A percentile compares a stretch with the other conserved stretches of the same genome.
Evolutionary conservation across 2,113 vertebrate genomes (phyloP).

Genomic region (Takifugu flavidus): DNA sequence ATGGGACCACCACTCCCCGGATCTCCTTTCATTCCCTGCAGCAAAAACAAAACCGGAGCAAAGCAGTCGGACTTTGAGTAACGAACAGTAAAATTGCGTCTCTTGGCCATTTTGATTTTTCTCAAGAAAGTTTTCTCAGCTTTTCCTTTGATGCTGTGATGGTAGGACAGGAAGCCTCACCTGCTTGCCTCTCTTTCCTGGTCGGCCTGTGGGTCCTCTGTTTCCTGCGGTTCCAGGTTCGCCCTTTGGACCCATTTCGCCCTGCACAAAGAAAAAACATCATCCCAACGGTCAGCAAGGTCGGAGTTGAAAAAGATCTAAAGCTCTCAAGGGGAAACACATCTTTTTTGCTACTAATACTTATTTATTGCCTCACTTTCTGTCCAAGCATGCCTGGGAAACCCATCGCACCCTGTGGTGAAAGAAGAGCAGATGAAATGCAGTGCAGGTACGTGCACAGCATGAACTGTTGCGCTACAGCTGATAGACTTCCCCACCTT

Average conservation of each 20-base stretch:
- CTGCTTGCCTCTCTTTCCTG: slow-evolving; percentile 96
- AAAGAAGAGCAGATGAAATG: slow-evolving; percentile 20
- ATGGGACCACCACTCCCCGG: slow-evolving; percentile 77
- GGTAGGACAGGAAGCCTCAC: slow-evolving; percentile 60
- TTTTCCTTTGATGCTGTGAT: too few species aligned
- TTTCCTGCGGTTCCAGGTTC: slow-evolving; percentile 87
- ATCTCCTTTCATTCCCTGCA: slow-evolving; percentile 90
- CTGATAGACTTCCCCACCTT: slow-evolving; percentile 75
- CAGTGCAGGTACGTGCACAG: not conserved
- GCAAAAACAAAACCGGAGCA: slow-evolving; percentile 26
- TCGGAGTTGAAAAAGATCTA: not conserved
- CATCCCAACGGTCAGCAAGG: not conserved
- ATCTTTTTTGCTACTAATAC: not conserved
- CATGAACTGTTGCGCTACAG: not conserved
- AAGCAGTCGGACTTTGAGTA: not conserved
- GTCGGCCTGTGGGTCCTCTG: slow-evolving; percentile 92
- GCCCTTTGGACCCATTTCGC: slow-evolving; percentile 97
- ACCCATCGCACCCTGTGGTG: slow-evolving; percentile 85
- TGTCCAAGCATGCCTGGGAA: slow-evolving; percentile 96
- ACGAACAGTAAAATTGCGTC: too few species aligned
- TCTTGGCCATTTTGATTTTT: not conserved
- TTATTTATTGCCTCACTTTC: slow-evolving; percentile 80
- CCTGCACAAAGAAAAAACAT: slow-evolving; percentile 70
- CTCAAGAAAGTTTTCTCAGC: not conserved
- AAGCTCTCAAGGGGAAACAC: too few species aligned